Conservation (phyloP, 1,140 invertebrate genomes). For the Chlorops oryzae region DNA sequence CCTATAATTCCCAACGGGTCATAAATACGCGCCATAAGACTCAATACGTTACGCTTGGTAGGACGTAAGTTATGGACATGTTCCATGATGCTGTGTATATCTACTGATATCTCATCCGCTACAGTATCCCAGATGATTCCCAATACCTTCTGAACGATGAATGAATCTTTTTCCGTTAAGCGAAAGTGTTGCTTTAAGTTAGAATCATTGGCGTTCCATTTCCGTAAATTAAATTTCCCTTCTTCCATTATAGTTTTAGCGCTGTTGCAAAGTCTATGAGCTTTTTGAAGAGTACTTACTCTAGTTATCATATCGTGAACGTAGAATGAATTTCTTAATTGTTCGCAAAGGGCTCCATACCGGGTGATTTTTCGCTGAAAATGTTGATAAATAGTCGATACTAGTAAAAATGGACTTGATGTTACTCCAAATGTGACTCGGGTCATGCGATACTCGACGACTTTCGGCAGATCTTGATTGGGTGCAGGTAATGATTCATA, state of each 20-base stretch:
- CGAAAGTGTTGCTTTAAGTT: neutral
- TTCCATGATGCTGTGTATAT: neutral
- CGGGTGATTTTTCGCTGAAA: neutral
- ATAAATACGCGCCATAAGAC: conserved; percentile 31
- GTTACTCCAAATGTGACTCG: conserved; percentile 4
- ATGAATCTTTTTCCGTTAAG: neutral
- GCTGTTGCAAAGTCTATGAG: neutral
- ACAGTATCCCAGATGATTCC: neutral
- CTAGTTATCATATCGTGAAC: conserved; percentile 3
- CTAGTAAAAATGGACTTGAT: neutral
- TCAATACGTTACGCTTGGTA: conserved; percentile 30
- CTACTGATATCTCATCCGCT: neutral
- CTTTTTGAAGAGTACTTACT: neutral
- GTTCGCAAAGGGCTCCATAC: neutral
- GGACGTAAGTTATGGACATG: neutral
- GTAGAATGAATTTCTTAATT: conserved; percentile 1
- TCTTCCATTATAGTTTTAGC: neutral
- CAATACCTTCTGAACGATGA: neutral
- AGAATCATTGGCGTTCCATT: conserved; percentile 4
- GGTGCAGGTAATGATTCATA: neutral
- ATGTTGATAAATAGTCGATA: neutral
- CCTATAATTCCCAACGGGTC: conserved; percentile 44
- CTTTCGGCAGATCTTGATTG: neutral
- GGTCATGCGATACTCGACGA: conserved; percentile 6
- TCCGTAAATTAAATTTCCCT: neutral